Evolutionary conservation across 2,888 invertebrate species (phyloP).

Genomic region (Cryptus viduatorius): DNA sequence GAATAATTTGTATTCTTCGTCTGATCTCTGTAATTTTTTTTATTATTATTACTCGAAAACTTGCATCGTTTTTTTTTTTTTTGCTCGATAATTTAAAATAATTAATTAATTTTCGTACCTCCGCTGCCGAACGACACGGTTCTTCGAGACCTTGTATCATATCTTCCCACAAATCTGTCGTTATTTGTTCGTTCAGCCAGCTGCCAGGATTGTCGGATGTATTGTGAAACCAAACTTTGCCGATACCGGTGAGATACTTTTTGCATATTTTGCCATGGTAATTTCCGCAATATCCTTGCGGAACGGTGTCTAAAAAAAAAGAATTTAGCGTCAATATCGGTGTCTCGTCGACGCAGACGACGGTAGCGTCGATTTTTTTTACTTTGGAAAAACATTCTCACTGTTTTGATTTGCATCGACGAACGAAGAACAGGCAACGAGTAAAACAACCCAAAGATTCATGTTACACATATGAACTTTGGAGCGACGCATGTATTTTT

Average conservation of each 20-base stretch:
- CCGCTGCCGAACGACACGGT: conserved; percentile 94
- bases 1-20: no score
- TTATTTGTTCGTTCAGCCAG: conserved; percentile 94
- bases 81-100: no score
- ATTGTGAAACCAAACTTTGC: conserved; percentile 91
- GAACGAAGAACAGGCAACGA: conserved; percentile 37
- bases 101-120: conserved; percentile 85
- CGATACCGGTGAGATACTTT: conserved; percentile 88
- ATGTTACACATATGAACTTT: conserved; percentile 45
- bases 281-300: conserved; percentile 91
- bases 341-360: neutral
- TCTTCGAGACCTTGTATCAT: conserved; percentile 92
- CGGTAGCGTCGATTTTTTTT: neutral
- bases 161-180: conserved; percentile 94
- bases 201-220: conserved; percentile 89
- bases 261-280: conserved; percentile 95
- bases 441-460: conserved; percentile 55
- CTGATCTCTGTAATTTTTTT: no score
- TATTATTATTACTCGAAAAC: no score
- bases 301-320: conserved; percentile 31
- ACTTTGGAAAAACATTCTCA: conserved; percentile 15
- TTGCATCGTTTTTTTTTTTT: no score
- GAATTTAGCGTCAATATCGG: no score
- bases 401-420: conserved; percentile 39
- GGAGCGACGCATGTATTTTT: conserved; percentile 14